phyloP scores from a whole-genome alignment of 2,888 invertebrate species.

The Phyllotreta striolata region DNA sequence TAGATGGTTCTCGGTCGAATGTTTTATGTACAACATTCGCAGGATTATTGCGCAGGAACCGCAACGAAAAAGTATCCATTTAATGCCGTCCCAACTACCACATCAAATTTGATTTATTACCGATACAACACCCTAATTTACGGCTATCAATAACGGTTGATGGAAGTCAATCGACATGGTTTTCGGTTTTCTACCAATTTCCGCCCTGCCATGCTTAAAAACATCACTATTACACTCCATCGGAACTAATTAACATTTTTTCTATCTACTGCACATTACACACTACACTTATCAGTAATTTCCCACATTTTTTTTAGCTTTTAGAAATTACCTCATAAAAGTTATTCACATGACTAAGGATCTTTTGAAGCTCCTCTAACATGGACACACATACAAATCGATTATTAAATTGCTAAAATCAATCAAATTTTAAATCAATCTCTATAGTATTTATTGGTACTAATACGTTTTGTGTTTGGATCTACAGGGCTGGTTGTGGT shows the following conservation, averaged over 20 bases:
- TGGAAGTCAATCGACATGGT: constrained; percentile 41
- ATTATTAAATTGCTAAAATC: too few species aligned
- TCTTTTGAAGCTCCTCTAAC: too few species aligned
- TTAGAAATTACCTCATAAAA: too few species aligned
- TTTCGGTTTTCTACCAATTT: constrained; percentile 36
- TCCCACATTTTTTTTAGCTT: constrained; percentile 9
- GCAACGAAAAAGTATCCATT: constrained; percentile 43
- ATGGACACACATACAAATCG: too few species aligned
- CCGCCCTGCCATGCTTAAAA: constrained; percentile 13
- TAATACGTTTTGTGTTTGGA: too few species aligned
- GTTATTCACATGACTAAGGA: too few species aligned
- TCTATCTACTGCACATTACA: background rate
- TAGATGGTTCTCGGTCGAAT: too few species aligned
- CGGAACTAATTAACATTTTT: constrained; percentile 23
- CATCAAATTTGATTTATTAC: constrained; percentile 51
- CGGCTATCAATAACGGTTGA: constrained; percentile 50
- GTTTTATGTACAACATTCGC: too few species aligned
- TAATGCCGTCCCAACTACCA: constrained; percentile 30
- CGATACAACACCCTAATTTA: constrained; percentile 48
- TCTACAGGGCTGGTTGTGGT: too few species aligned
- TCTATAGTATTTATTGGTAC: too few species aligned
- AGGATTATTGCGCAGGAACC: constrained; percentile 5
- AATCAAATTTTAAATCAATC: too few species aligned
- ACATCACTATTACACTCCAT: constrained; percentile 19
- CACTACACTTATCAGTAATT: background rate